Evolutionary conservation across 1,140 invertebrate species (phyloP).

Genomic region (Zaprionus camerounensis): DNA sequence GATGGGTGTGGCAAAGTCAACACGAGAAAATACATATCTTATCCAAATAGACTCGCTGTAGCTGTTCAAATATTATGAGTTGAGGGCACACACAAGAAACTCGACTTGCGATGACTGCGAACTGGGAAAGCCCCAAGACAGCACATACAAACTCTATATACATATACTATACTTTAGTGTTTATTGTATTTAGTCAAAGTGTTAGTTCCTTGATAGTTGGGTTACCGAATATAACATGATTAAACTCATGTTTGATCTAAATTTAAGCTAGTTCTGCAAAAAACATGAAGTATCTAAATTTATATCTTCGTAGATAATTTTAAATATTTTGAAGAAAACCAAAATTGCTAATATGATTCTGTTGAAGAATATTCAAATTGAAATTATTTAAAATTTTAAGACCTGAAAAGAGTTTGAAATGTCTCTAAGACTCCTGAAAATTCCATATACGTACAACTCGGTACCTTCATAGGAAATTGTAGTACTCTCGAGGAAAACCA

Average conservation of each 20-base stretch:
- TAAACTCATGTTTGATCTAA: neutral
- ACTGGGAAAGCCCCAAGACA: slow-evolving; percentile 9
- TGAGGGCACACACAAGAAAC: slow-evolving; percentile 22
- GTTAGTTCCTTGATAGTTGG: neutral
- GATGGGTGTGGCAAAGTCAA: slow-evolving; percentile 44
- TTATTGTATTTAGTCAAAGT: neutral
- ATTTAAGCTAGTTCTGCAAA: neutral
- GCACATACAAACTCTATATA: neutral
- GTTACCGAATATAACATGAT: neutral
- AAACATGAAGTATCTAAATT: neutral
- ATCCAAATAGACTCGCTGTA: slow-evolving; percentile 43
- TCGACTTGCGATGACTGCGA: slow-evolving; percentile 15
- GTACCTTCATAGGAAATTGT: no score
- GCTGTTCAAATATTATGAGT: slow-evolving; percentile 48
- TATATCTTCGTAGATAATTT: no score
- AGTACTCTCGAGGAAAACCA: no score
- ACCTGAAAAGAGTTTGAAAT: no score
- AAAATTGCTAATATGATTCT: no score
- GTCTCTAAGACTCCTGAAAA: neutral
- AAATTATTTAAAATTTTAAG: no score
- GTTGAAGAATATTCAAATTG: no score
- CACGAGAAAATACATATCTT: slow-evolving; percentile 37
- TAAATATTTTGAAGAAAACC: no score
- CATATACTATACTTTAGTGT: neutral
- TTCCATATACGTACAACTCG: neutral